Conservation (phyloP, 2,888 invertebrate genomes). For the Apodemia mormo region DNA sequence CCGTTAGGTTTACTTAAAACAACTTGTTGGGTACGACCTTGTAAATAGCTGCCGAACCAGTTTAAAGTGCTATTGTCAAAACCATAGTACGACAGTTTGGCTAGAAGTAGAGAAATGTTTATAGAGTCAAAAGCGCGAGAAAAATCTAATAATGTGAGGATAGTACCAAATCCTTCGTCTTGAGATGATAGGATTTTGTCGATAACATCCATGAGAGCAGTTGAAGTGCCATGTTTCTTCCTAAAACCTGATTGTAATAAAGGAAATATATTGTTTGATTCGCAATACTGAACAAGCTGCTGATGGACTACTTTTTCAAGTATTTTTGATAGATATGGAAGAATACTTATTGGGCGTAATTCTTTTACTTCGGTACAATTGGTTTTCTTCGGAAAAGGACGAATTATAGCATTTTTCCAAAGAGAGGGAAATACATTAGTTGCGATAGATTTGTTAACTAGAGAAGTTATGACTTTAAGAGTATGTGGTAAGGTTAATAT, state of each 20-base stretch:
- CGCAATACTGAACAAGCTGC: neutral
- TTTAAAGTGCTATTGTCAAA: neutral
- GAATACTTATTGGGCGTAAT: neutral
- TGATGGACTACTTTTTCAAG: neutral
- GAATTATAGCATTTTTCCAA: slow-evolving; percentile 11
- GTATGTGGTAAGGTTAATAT: slow-evolving; percentile 6
- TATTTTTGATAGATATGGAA: neutral
- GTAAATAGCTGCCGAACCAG: neutral
- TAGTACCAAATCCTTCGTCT: neutral
- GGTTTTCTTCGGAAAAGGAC: neutral
- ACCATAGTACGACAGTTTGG: neutral
- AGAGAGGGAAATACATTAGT: slow-evolving; percentile 5
- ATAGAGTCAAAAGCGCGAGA: neutral
- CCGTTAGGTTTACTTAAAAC: neutral
- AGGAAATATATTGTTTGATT: neutral
- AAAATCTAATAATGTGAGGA: neutral
- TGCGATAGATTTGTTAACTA: slow-evolving; percentile 8
- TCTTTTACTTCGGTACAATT: neutral
- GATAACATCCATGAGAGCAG: neutral
- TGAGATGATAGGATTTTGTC: slow-evolving; percentile 9
- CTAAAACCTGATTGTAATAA: slow-evolving; percentile 5
- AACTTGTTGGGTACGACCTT: neutral
- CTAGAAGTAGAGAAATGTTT: neutral
- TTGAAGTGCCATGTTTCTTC: neutral
- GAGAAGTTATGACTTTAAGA: slow-evolving; percentile 1